These are phyloP conservation scores for Leuciscus idus DNA, from an alignment of 2,113 vertebrate genomes.

Conservation along the genomic window DNA sequence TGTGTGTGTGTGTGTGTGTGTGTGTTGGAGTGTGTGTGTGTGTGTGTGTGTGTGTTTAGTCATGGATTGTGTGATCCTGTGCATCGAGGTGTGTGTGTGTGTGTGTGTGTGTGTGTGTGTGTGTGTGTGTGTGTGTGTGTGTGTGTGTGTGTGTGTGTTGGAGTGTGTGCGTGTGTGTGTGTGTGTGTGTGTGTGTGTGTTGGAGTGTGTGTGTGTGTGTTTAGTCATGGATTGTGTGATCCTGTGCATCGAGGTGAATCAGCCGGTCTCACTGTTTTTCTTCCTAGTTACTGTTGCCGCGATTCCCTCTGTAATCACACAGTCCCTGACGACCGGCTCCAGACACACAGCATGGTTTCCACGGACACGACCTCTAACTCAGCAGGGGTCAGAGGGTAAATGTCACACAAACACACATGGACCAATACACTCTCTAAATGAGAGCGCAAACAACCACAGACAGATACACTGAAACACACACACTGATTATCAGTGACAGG, in stretches of 20 bases:
- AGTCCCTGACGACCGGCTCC: constrained; percentile 57
- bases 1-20: too few species aligned
- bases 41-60: background rate
- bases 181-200: too few species aligned
- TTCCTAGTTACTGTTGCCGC: constrained; percentile 76
- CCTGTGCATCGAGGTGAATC: constrained; percentile 10
- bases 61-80: background rate
- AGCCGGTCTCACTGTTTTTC: constrained; percentile 37
- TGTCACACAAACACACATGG: constrained; percentile 42
- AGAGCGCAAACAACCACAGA: constrained; percentile 17
- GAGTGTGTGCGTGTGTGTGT: too few species aligned
- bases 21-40: background rate
- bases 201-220: background rate
- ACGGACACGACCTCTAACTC: constrained; percentile 35
- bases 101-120: too few species aligned
- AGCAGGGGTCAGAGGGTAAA: constrained; percentile 42
- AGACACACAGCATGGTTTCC: constrained; percentile 43
- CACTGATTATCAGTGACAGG: background rate
- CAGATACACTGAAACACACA: background rate
- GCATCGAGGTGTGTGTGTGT: constrained; percentile 2
- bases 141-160: too few species aligned
- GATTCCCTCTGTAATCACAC: constrained; percentile 59
- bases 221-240: background rate
- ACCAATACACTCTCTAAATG: constrained; percentile 17
- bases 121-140: too few species aligned